These are phyloP conservation scores for Steinernema khuongi DNA, from an alignment of 1,140 invertebrate genomes.

Conservation along the genomic window DNA sequence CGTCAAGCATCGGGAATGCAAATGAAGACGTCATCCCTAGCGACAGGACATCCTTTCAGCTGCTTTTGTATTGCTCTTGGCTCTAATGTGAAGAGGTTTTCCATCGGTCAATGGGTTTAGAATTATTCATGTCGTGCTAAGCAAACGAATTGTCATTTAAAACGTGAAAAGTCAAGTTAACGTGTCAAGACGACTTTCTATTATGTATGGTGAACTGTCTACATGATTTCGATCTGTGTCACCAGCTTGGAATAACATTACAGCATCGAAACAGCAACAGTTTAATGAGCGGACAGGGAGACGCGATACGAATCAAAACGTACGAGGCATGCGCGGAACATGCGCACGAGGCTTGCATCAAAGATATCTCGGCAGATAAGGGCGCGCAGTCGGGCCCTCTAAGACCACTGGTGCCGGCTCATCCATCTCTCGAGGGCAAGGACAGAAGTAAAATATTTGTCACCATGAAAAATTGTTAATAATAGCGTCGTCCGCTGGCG, in stretches of 20 bases:
- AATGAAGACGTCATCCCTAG: not conserved
- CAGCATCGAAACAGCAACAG: too few species aligned
- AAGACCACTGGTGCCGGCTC: not conserved
- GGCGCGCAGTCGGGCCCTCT: not conserved
- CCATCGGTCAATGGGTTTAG: too few species aligned
- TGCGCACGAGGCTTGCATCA: slow-evolving; percentile 8
- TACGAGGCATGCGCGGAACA: not conserved
- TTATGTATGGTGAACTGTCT: too few species aligned
- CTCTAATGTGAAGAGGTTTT: too few species aligned
- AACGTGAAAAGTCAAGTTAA: too few species aligned
- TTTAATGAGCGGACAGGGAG: not conserved
- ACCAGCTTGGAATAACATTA: too few species aligned
- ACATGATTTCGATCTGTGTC: too few species aligned
- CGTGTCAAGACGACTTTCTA: too few species aligned
- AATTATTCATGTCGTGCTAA: too few species aligned
- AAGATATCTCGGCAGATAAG: slow-evolving; percentile 6
- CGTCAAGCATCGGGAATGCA: not conserved
- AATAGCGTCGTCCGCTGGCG: not conserved
- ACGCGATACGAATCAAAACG: not conserved
- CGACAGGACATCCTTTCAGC: not conserved
- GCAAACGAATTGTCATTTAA: too few species aligned
- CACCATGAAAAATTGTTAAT: not conserved
- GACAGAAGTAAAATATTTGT: slow-evolving; percentile 4
- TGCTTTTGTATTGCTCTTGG: too few species aligned
- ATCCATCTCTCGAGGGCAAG: not conserved